These are phyloP conservation scores for Vanacampus margaritifer DNA, from an alignment of 2,113 vertebrate species.

Conservation along the genomic window DNA sequence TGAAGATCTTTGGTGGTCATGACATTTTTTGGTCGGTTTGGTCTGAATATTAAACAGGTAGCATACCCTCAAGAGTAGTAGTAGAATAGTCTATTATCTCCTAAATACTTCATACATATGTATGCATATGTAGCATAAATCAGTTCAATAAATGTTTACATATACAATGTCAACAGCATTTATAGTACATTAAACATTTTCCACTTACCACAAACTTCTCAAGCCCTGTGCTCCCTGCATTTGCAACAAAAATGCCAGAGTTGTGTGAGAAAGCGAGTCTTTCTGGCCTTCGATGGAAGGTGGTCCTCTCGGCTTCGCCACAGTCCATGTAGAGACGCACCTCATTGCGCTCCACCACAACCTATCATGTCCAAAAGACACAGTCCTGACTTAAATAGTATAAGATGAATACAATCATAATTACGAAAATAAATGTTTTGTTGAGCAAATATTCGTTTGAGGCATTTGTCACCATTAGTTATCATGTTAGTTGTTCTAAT, in stretches of 20 bases:
- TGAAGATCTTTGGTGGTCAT: neutral
- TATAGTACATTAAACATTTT: neutral
- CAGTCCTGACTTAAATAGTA: neutral
- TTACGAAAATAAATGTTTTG: too few species aligned
- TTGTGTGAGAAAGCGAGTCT: constrained; percentile 79
- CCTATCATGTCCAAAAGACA: constrained; percentile 19
- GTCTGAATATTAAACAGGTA: neutral
- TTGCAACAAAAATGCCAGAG: constrained; percentile 92
- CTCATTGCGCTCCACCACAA: constrained; percentile 78
- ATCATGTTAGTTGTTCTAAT: neutral
- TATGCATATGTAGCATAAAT: too few species aligned
- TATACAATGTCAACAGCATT: neutral
- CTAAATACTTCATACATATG: too few species aligned
- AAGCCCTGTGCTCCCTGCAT: constrained; percentile 83
- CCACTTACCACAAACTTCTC: constrained; percentile 86
- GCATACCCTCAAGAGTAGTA: too few species aligned
- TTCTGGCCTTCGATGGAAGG: constrained; percentile 71
- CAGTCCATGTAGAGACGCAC: constrained; percentile 86
- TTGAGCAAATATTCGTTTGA: too few species aligned
- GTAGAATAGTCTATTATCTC: too few species aligned
- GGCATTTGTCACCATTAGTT: neutral
- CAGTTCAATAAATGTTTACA: too few species aligned
- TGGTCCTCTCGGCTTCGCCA: constrained; percentile 77
- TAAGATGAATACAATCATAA: too few species aligned
- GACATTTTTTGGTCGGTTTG: constrained; percentile 1